Percentiles rank a stretch among this genome's conserved stretches.
Conservation (phyloP, 2,113 vertebrate genomes). For the Rhea americana region DNA sequence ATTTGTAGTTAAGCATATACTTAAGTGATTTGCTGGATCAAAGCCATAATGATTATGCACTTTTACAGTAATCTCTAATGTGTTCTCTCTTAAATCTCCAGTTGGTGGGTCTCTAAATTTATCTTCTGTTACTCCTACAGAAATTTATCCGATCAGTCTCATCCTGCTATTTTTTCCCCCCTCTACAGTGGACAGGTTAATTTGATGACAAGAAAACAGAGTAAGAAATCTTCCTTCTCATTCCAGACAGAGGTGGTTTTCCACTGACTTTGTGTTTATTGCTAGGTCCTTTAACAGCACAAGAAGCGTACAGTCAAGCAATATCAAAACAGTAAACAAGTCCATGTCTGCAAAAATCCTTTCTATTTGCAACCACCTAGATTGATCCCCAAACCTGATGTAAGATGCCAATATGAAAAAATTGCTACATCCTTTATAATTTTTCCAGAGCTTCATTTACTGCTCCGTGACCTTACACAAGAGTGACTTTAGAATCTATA, state of each 20-base stretch:
- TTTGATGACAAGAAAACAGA: background rate
- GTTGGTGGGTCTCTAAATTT: background rate
- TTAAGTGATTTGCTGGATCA: constrained; percentile 63
- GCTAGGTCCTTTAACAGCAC: background rate
- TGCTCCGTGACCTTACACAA: background rate
- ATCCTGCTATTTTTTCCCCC: background rate
- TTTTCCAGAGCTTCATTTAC: background rate
- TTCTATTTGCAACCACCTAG: background rate
- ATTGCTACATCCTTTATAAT: background rate
- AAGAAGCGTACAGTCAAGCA: background rate
- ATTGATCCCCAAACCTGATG: background rate
- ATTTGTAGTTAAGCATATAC: constrained; percentile 43
- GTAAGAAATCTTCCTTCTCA: background rate
- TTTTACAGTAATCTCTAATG: constrained; percentile 55
- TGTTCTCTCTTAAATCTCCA: constrained; percentile 14
- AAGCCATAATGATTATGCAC: constrained; percentile 56
- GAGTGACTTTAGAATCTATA: background rate
- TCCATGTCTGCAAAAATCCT: background rate
- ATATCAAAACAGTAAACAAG: background rate
- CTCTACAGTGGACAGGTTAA: background rate
- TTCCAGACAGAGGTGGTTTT: background rate
- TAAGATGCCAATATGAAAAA: background rate
- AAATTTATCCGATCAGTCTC: background rate
- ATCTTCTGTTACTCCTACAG: background rate
- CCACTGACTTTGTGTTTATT: background rate